These are phyloP conservation scores for Drosophila bocqueti DNA, from an alignment of 1,140 invertebrate genomes.

Conservation along the genomic window DNA sequence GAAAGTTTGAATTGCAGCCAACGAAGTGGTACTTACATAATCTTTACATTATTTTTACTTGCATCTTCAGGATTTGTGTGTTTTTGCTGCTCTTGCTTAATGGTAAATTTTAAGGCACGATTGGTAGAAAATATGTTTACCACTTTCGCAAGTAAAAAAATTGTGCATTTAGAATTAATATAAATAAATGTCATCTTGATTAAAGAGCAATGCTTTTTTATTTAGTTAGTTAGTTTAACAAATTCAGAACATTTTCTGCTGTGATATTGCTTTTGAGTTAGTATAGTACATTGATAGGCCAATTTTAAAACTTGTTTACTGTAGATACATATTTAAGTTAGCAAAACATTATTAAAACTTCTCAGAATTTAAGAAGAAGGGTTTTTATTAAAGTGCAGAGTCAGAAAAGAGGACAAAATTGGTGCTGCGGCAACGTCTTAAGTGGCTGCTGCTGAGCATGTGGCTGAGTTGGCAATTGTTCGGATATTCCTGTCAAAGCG, in stretches of 20 bases:
- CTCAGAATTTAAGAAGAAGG: not conserved
- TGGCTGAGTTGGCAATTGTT: conserved; percentile 22
- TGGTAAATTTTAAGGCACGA: too few relatives aligned
- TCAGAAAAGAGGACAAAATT: not conserved
- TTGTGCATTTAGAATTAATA: too few relatives aligned
- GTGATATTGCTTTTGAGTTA: not conserved
- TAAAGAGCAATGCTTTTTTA: too few relatives aligned
- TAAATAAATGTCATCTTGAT: too few relatives aligned
- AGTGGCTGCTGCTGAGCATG: conserved; percentile 4
- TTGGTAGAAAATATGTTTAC: too few relatives aligned
- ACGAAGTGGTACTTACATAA: too few relatives aligned
- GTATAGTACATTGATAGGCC: not conserved
- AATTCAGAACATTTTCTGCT: not conserved
- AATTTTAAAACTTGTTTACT: not conserved
- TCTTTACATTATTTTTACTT: not conserved
- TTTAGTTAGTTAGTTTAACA: not conserved
- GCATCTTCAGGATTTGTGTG: too few relatives aligned
- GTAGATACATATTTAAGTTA: not conserved
- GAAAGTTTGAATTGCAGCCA: not conserved
- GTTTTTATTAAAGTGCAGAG: conserved; percentile 4
- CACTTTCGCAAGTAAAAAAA: too few relatives aligned
- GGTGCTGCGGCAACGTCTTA: not conserved
- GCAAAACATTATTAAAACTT: not conserved
- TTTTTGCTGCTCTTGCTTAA: too few relatives aligned
- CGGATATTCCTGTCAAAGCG: conserved; percentile 29